phyloP scores from a whole-genome alignment of 2,888 invertebrate species.

The Eupsilia transversa region DNA sequence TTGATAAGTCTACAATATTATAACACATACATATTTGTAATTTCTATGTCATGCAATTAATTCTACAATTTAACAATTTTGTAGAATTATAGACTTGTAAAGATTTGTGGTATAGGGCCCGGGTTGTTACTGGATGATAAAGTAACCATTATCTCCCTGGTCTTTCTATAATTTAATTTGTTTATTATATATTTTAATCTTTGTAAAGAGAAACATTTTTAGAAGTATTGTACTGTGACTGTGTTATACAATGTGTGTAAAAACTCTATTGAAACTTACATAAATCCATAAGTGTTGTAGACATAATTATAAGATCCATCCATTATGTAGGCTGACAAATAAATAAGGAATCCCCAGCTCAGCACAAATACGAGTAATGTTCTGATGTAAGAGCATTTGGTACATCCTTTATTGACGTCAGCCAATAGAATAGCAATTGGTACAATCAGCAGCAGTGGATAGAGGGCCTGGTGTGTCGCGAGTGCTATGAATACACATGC shows the following conservation, averaged over 20 bases:
- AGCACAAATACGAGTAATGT: conserved; percentile 89
- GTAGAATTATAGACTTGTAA: no score
- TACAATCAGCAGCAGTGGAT: conserved; percentile 95
- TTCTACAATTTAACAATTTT: no score
- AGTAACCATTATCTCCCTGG: background rate
- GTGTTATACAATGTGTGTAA: background rate
- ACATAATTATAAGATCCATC: conserved; percentile 92
- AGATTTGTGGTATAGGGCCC: no score
- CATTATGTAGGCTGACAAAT: conserved; percentile 91
- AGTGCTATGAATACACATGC: conserved; percentile 93
- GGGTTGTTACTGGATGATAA: background rate
- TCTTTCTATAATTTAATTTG: background rate
- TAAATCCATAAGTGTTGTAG: conserved; percentile 95
- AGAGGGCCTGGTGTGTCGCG: conserved; percentile 95
- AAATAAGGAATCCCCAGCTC: conserved; percentile 90
- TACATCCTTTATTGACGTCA: conserved; percentile 88
- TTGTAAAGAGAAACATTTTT: no score
- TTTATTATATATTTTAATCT: background rate
- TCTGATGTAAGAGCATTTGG: conserved; percentile 86
- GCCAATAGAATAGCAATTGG: conserved; percentile 94
- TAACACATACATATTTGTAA: no score
- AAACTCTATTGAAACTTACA: conserved; percentile 90
- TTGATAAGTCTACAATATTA: no score
- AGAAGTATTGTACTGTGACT: background rate
- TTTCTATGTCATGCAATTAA: no score